phyloP scores from a whole-genome alignment of 1,140 invertebrate genomes.

The Zaprionus tsacasi region DNA sequence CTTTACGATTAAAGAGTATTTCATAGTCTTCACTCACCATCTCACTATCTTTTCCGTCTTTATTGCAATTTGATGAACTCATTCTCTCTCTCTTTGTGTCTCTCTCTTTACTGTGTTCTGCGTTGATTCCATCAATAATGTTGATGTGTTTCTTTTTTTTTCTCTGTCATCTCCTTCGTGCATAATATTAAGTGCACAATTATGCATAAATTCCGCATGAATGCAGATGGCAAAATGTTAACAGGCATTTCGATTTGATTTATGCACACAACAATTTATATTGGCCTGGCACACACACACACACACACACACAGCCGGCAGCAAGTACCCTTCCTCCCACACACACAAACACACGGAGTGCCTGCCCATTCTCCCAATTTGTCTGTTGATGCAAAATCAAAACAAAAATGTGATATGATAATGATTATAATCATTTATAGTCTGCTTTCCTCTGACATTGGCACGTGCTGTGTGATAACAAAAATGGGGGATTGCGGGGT shows the following conservation, averaged over 20 bases:
- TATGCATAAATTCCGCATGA: constrained; percentile 63
- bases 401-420: constrained; percentile 61
- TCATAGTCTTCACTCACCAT: background rate
- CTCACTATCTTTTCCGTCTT: background rate
- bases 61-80: constrained; percentile 36
- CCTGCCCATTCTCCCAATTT: background rate
- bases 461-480: constrained; percentile 54
- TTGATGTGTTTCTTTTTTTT: constrained; percentile 36
- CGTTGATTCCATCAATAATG: no score
- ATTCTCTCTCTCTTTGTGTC: no score
- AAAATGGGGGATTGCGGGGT: background rate
- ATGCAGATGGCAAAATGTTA: constrained; percentile 54
- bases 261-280: constrained; percentile 42
- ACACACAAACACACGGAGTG: background rate
- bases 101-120: no score
- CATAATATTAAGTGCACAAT: constrained; percentile 69
- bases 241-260: constrained; percentile 64
- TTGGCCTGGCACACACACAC: background rate
- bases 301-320: no score
- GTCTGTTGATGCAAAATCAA: constrained; percentile 44
- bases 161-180: constrained; percentile 31
- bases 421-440: constrained; percentile 63
- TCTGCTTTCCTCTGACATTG: constrained; percentile 36
- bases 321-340: no score
- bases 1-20: background rate